Percentiles rank a stretch among this genome's conserved stretches.
Evolutionary conservation across 2,888 invertebrate genomes (phyloP).

Genomic region (Sthenelais limicola): DNA sequence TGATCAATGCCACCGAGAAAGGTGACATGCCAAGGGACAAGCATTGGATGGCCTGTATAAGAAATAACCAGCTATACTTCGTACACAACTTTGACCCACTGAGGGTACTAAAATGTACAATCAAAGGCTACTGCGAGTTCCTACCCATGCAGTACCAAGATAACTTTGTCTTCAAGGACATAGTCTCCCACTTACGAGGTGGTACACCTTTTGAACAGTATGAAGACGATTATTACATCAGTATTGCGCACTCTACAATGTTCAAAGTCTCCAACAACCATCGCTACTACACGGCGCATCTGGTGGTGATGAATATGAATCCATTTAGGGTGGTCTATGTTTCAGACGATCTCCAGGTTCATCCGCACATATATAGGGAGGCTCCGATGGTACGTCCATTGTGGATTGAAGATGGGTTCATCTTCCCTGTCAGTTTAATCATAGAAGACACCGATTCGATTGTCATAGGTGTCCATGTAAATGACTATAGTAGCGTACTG

Average conservation of each 20-base stretch:
- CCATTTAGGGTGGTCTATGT: constrained; percentile 55
- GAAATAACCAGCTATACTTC: constrained; percentile 52
- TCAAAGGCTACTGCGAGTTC: constrained; percentile 52
- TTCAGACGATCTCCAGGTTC: constrained; percentile 53
- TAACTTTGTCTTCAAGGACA: constrained; percentile 53
- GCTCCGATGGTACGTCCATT: constrained; percentile 54
- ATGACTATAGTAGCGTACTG: constrained; percentile 55
- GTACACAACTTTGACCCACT: constrained; percentile 58
- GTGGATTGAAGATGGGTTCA: constrained; percentile 57
- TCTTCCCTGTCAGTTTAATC: constrained; percentile 57
- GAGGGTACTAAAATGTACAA: constrained; percentile 52
- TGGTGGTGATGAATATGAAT: constrained; percentile 53
- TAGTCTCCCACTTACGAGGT: constrained; percentile 54
- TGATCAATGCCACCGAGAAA: constrained; percentile 52
- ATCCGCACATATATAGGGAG: constrained; percentile 50
- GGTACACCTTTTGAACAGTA: constrained; percentile 57
- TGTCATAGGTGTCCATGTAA: constrained; percentile 56
- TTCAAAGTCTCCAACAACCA: constrained; percentile 51
- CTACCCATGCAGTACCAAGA: constrained; percentile 45
- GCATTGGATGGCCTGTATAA: constrained; percentile 54
- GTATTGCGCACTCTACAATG: constrained; percentile 56
- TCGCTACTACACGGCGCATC: constrained; percentile 54
- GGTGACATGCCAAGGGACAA: constrained; percentile 57
- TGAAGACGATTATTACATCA: constrained; percentile 53
- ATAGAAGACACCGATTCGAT: constrained; percentile 52